phyloP scores from a whole-genome alignment of 2,888 invertebrate species.

The Autographa pulchrina region DNA sequence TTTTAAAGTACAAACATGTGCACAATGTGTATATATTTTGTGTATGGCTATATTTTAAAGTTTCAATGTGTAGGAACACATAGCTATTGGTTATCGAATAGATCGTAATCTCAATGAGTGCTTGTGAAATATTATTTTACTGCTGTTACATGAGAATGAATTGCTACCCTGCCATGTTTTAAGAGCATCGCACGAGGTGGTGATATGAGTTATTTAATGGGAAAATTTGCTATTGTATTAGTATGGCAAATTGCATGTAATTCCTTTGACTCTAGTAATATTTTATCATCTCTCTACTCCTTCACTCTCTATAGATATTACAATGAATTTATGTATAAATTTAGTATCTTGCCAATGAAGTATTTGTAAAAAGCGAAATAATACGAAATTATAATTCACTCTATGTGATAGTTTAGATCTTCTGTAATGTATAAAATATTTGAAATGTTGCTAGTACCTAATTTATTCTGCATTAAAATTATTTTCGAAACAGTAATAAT shows the following conservation, averaged over 20 bases:
- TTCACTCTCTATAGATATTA: slow-evolving; percentile 86
- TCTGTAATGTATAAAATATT: slow-evolving; percentile 77
- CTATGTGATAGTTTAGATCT: slow-evolving; percentile 87
- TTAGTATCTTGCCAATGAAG: slow-evolving; percentile 88
- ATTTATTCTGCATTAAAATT: slow-evolving; percentile 70
- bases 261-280: slow-evolving; percentile 75
- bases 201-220: slow-evolving; percentile 61
- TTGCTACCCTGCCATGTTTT: slow-evolving; percentile 83
- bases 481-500: slow-evolving; percentile 61
- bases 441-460: slow-evolving; percentile 73
- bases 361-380: slow-evolving; percentile 81
- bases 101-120: slow-evolving; percentile 87
- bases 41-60: slow-evolving; percentile 79
- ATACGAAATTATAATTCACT: slow-evolving; percentile 80
- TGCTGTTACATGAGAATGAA: slow-evolving; percentile 72
- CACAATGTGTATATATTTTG: slow-evolving; percentile 87
- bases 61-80: slow-evolving; percentile 72
- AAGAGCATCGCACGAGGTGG: slow-evolving; percentile 84
- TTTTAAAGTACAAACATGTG: slow-evolving; percentile 87
- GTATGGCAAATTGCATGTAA: slow-evolving; percentile 83
- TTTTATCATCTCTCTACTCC: slow-evolving; percentile 81
- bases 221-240: slow-evolving; percentile 84
- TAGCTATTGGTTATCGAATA: slow-evolving; percentile 77
- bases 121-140: slow-evolving; percentile 72
- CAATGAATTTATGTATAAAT: slow-evolving; percentile 77